Conservation (phyloP, 2,888 invertebrate genomes). For the Parelbella ahira region DNA sequence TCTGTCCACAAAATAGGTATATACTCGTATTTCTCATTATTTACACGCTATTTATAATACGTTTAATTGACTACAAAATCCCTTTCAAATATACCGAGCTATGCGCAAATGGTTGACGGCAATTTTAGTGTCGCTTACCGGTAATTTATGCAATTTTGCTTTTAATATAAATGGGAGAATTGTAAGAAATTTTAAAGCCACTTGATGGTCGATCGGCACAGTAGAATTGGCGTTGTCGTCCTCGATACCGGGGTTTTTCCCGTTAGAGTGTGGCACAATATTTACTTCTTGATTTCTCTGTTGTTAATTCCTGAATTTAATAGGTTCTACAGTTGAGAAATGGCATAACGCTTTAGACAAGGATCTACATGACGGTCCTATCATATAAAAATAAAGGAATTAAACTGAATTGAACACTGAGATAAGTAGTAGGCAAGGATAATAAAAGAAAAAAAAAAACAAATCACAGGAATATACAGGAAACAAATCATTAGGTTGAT, state of each 20-base stretch:
- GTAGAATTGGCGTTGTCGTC: constrained; percentile 13
- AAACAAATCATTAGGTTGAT: not conserved
- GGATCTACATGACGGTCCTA: too few species aligned
- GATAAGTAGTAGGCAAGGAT: too few species aligned
- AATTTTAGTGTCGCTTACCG: constrained; percentile 25
- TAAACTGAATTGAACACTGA: too few species aligned
- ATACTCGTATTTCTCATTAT: too few species aligned
- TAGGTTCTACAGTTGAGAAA: too few species aligned
- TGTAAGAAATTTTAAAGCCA: constrained; percentile 15
- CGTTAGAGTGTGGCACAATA: constrained; percentile 4
- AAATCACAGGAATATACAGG: too few species aligned
- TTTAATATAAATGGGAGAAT: constrained; percentile 20
- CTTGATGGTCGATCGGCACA: constrained; percentile 8
- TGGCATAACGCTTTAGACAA: too few species aligned
- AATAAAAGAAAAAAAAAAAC: too few species aligned
- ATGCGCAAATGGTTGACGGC: constrained; percentile 29
- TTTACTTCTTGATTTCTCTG: constrained; percentile 2
- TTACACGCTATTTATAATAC: constrained; percentile 17
- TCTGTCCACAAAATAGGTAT: too few species aligned
- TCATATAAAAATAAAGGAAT: too few species aligned
- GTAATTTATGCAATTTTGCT: constrained; percentile 26
- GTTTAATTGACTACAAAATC: constrained; percentile 39
- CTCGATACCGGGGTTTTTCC: constrained; percentile 6
- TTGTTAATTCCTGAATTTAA: too few species aligned
- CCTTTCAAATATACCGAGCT: constrained; percentile 34